Percentiles rank a stretch among this genome's conserved stretches.
phyloP scores from a whole-genome alignment of 2,797 vertebrate species.

The Pelobates cultripes region DNA sequence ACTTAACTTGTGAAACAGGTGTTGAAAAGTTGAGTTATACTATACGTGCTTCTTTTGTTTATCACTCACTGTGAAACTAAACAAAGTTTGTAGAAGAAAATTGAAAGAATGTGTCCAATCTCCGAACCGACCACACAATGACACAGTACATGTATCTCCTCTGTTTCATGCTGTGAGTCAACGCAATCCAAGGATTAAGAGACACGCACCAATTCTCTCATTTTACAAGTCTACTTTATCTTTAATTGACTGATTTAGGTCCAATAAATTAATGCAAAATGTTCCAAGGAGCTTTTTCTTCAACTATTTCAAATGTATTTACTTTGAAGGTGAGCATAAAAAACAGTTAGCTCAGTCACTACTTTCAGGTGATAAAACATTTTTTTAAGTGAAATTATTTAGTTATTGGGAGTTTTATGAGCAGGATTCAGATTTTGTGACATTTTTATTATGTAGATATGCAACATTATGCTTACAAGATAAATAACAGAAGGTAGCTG shows the following conservation, averaged over 20 bases:
- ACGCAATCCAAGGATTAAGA: conserved; percentile 35
- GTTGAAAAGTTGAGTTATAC: too few relatives aligned
- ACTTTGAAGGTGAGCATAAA: conserved; percentile 12
- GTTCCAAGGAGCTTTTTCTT: conserved; percentile 4
- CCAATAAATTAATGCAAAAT: conserved; percentile 33
- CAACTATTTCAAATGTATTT: neutral
- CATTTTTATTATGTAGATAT: too few relatives aligned
- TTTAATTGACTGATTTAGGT: conserved; percentile 52
- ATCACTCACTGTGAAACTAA: neutral
- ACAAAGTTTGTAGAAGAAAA: conserved; percentile 18
- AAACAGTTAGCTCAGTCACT: neutral
- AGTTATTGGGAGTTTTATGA: too few relatives aligned
- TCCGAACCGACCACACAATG: conserved; percentile 29
- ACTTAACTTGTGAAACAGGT: neutral
- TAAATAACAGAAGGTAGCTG: too few relatives aligned
- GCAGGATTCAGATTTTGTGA: too few relatives aligned
- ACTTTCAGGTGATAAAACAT: too few relatives aligned
- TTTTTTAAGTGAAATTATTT: too few relatives aligned
- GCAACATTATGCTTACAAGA: too few relatives aligned
- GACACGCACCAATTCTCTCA: conserved; percentile 45
- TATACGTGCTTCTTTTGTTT: conserved; percentile 10
- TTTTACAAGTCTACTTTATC: conserved; percentile 50
- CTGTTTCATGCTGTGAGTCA: conserved; percentile 42
- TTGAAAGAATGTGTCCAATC: conserved; percentile 45
- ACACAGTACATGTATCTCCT: conserved; percentile 26